These are phyloP conservation scores for Busseola fusca DNA, from an alignment of 2,888 invertebrate genomes.

Conservation along the genomic window DNA sequence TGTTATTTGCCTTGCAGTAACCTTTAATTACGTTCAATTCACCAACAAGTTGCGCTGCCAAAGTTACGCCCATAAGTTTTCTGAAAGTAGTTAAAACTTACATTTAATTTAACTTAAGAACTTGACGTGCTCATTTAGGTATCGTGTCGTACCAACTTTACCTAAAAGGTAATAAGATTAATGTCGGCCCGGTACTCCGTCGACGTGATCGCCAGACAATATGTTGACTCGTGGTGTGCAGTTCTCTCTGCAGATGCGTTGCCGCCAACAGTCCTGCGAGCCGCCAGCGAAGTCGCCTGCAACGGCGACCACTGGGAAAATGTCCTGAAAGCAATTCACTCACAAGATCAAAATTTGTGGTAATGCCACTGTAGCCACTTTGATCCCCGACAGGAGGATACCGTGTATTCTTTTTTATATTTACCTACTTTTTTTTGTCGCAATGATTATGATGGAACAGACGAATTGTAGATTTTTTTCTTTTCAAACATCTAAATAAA, in stretches of 20 bases:
- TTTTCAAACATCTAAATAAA: not conserved
- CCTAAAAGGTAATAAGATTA: slow-evolving; percentile 39
- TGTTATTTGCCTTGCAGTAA: no score
- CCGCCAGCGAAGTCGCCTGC: slow-evolving; percentile 90
- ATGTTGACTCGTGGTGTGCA: slow-evolving; percentile 88
- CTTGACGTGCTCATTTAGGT: slow-evolving; percentile 15
- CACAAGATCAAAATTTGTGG: slow-evolving; percentile 88
- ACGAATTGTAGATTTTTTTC: not conserved
- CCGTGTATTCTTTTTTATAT: slow-evolving; percentile 85
- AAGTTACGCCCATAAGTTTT: not conserved
- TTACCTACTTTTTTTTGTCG: slow-evolving; percentile 61
- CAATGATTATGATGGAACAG: slow-evolving; percentile 56
- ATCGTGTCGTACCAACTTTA: slow-evolving; percentile 38
- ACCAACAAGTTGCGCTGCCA: not conserved
- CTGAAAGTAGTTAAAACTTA: not conserved
- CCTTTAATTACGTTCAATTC: not conserved
- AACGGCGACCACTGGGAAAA: slow-evolving; percentile 91
- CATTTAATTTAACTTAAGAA: not conserved
- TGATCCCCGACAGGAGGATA: slow-evolving; percentile 81
- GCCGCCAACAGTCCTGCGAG: slow-evolving; percentile 84
- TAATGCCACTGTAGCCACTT: slow-evolving; percentile 84
- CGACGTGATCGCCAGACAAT: slow-evolving; percentile 70
- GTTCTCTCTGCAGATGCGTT: slow-evolving; percentile 88
- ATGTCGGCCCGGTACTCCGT: slow-evolving; percentile 55
- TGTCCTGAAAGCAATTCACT: slow-evolving; percentile 89